Evolutionary conservation across 2,888 invertebrate species (phyloP).

Genomic region (Vandiemenella viatica): DNA sequence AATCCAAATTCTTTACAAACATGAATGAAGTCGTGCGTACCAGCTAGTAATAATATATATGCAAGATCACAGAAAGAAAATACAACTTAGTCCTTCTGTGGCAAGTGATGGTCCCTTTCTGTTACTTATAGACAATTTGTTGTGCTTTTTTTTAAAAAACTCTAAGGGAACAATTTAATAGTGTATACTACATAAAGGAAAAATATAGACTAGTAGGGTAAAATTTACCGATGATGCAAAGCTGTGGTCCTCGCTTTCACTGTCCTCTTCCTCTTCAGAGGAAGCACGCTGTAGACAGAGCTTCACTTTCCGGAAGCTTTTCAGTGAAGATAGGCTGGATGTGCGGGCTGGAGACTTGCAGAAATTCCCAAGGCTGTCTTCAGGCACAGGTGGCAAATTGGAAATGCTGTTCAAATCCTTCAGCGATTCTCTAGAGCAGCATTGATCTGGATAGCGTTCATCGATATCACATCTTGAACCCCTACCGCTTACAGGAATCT

Average conservation of each 20-base stretch:
- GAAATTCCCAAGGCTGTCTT: conserved; percentile 31
- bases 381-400: conserved; percentile 32
- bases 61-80: too few relatives aligned
- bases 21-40: too few relatives aligned
- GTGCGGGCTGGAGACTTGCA: conserved; percentile 29
- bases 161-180: too few relatives aligned
- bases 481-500: conserved; percentile 22
- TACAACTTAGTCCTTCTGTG: too few relatives aligned
- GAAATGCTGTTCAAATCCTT: conserved; percentile 30
- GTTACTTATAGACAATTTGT: too few relatives aligned
- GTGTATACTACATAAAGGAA: too few relatives aligned
- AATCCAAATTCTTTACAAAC: too few relatives aligned
- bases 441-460: conserved; percentile 35
- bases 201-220: too few relatives aligned
- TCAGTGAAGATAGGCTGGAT: conserved; percentile 31
- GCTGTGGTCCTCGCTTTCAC: conserved; percentile 28
- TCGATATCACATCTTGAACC: conserved; percentile 30
- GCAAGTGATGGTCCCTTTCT: too few relatives aligned
- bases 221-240: too few relatives aligned
- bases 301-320: conserved; percentile 32
- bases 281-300: conserved; percentile 30
- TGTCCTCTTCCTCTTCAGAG: conserved; percentile 30
- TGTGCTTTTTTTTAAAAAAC: too few relatives aligned
- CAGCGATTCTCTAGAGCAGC: conserved; percentile 30
- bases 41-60: too few relatives aligned